These are phyloP conservation scores for Tupaia tana DNA, from an alignment of 2,113 vertebrate genomes.

Conservation along the genomic window DNA sequence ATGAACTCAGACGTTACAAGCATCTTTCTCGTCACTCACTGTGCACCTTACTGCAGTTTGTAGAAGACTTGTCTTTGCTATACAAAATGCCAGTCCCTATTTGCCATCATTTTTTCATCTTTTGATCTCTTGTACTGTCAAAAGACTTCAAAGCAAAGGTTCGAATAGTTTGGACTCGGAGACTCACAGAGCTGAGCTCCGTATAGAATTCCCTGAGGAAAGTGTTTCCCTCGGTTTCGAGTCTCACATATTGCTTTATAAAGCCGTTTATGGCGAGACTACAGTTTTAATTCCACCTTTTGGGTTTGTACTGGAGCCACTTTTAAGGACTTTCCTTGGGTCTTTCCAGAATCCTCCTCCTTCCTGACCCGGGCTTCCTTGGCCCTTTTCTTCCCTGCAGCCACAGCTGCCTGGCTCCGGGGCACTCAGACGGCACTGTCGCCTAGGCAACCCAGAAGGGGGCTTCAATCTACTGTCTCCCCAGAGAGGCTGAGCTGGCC, in stretches of 20 bases:
- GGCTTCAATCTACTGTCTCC: slow-evolving; percentile 80
- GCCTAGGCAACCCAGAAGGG: slow-evolving; percentile 81
- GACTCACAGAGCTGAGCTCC: background rate
- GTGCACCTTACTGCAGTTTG: slow-evolving; percentile 39
- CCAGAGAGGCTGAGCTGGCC: slow-evolving; percentile 77
- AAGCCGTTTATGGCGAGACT: background rate
- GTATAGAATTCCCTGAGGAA: slow-evolving; percentile 13
- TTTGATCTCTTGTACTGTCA: slow-evolving; percentile 56
- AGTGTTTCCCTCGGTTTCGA: slow-evolving; percentile 8
- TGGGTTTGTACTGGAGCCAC: slow-evolving; percentile 30
- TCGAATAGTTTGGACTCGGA: slow-evolving; percentile 35
- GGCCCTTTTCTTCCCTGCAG: slow-evolving; percentile 72
- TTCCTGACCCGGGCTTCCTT: slow-evolving; percentile 33
- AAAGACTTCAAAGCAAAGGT: slow-evolving; percentile 48
- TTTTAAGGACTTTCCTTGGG: slow-evolving; percentile 56
- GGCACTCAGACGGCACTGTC: slow-evolving; percentile 80
- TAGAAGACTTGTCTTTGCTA: slow-evolving; percentile 3
- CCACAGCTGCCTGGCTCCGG: slow-evolving; percentile 79
- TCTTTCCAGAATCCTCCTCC: slow-evolving; percentile 11
- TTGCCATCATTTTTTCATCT: slow-evolving; percentile 56
- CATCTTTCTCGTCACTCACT: slow-evolving; percentile 33
- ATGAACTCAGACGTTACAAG: background rate
- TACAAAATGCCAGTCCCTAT: slow-evolving; percentile 17
- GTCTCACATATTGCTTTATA: background rate
- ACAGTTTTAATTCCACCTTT: slow-evolving; percentile 24